Evolutionary conservation across 2,797 vertebrate genomes (phyloP), one percentile per base, ranked within the genome.

Genomic region (Rhynchotus rufescens): DNA sequence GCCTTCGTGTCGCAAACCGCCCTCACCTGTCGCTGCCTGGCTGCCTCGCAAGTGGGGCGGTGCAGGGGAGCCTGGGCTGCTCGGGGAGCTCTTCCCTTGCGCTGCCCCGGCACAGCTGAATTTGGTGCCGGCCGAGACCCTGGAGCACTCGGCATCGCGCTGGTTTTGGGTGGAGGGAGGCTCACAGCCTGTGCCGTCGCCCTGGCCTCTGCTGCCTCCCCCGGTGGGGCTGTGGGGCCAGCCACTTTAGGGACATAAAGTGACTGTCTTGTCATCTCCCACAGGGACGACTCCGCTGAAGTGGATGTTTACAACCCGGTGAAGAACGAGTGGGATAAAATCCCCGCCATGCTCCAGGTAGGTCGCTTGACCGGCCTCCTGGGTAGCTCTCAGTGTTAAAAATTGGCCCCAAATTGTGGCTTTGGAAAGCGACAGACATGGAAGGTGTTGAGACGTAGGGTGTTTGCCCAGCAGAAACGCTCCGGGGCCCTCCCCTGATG

Each of bases 271-370:
- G n/a, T 71, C 95, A 26, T 95, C 32, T 44, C 47, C 79, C 34
- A 0, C 89, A 99, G 99, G 96, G 99, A 99, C 4, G 99, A 99
- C 96, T 99, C 99, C 0, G 98, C 99, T 0, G 99, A 99, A 94
- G 99, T 99, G 17, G 99, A 99, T 12, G 98, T 99, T 85, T 99
- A 99, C 84, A 99, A 98, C 92, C 99, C 99, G 12, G 96, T 96
- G 3, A 99, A 99, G 97, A 99, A 99, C 0, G 98, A 99, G 80
- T 99, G 99, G 99, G 98, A 99, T 94, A 99, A 99, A 96, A 99
- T 99, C 82, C 98, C 97, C 4, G 97, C 98, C 4, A 99, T 99
- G 99, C 99, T 98, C 78, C 99, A 99, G 98, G 99, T 99, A 97
- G 86, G 95, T 56, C 0, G 1, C 65, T 64, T 7, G 8, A 8